phyloP scores from a whole-genome alignment of 2,797 vertebrate genomes.

The Sitta carolinensis region DNA sequence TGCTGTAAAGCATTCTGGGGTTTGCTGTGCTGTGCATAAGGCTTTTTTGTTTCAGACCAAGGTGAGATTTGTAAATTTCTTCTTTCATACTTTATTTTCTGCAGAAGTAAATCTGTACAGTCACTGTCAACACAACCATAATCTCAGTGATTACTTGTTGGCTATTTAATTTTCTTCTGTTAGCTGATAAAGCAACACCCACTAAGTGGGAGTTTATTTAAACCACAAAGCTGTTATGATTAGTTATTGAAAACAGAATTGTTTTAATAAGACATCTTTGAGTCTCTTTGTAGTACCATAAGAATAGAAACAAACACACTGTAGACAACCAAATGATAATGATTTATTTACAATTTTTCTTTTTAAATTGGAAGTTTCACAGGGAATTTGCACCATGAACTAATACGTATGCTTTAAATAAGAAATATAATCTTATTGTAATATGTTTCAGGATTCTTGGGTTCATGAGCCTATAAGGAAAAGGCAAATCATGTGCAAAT shows the following conservation, averaged over 20 bases:
- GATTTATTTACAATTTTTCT: neutral
- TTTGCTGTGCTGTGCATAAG: neutral
- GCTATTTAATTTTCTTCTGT: neutral
- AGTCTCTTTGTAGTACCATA: neutral
- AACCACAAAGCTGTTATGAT: neutral
- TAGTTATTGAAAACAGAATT: neutral
- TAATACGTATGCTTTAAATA: neutral
- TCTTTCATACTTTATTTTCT: neutral
- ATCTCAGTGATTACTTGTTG: neutral
- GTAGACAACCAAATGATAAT: neutral
- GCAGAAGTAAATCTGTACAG: neutral
- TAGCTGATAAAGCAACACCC: neutral
- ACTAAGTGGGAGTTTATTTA: neutral
- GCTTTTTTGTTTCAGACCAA: neutral
- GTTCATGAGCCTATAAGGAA: neutral
- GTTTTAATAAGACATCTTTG: neutral
- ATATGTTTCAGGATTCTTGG: neutral
- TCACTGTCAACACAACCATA: neutral
- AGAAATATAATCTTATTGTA: neutral
- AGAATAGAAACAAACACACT: neutral
- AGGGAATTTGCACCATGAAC: neutral
- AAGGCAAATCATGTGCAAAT: neutral
- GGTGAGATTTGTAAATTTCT: neutral
- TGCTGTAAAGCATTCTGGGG: accelerated
- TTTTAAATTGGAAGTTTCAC: neutral